Percentiles rank a stretch among this genome's conserved stretches.
These are phyloP conservation scores for Agriopis marginaria DNA, from an alignment of 2,888 invertebrate species.

Conservation along the genomic window DNA sequence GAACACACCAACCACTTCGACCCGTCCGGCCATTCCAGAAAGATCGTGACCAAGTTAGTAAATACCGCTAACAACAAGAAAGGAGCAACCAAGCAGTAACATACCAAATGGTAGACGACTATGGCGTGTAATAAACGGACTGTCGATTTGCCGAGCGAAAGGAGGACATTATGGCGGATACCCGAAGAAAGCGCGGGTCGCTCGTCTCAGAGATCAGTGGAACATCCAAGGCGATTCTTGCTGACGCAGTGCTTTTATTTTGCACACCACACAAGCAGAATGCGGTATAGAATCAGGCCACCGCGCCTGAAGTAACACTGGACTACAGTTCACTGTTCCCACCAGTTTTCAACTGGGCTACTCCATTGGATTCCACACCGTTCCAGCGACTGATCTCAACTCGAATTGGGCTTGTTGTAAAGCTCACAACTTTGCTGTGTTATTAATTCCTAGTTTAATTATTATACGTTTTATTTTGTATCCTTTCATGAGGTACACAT, in stretches of 20 bases:
- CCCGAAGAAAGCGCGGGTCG: conserved; percentile 72
- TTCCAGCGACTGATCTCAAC: conserved; percentile 80
- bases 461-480: conserved; percentile 73
- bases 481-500: conserved; percentile 64
- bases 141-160: conserved; percentile 75
- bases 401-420: conserved; percentile 79
- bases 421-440: conserved; percentile 80
- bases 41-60: conserved; percentile 93
- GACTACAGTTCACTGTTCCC: not conserved
- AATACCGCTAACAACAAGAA: conserved; percentile 95
- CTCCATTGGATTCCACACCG: conserved; percentile 72
- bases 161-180: conserved; percentile 78
- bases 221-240: conserved; percentile 77
- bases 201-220: conserved; percentile 79
- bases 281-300: conserved; percentile 56
- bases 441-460: conserved; percentile 81
- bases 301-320: conserved; percentile 51
- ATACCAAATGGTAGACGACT: conserved; percentile 56
- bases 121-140: conserved; percentile 78
- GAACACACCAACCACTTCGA: conserved; percentile 97
- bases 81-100: conserved; percentile 69
- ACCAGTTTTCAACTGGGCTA: conserved; percentile 19
- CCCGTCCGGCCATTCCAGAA: conserved; percentile 97
- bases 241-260: conserved; percentile 72
- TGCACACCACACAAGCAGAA: conserved; percentile 63